Conservation (phyloP, 2,113 vertebrate genomes). For the Centropus unirufus region DNA sequence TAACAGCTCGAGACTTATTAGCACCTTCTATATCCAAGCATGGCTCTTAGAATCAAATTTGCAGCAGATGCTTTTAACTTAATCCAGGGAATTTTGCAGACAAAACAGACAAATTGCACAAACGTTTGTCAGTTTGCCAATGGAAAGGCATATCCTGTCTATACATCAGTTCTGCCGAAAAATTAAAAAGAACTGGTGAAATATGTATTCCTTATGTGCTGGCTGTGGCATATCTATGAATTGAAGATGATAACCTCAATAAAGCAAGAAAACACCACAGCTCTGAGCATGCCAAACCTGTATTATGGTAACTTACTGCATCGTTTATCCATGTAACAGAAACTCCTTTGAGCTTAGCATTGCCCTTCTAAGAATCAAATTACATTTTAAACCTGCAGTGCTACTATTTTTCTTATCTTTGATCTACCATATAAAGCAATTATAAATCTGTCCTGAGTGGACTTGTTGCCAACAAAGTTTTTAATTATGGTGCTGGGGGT, state of each 20-base stretch:
- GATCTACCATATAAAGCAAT: background rate
- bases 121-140: background rate
- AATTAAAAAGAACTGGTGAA: background rate
- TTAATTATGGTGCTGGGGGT: background rate
- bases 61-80: constrained; percentile 45
- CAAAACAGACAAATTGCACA: constrained; percentile 53
- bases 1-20: constrained; percentile 5
- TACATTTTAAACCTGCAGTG: background rate
- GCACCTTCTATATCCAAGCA: background rate
- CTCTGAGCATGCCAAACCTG: background rate
- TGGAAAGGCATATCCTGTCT: background rate
- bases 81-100: constrained; percentile 17
- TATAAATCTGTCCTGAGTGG: background rate
- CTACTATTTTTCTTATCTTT: constrained; percentile 37
- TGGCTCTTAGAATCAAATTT: constrained; percentile 12
- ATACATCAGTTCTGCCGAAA: background rate
- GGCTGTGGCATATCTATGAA: background rate
- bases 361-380: constrained; percentile 9
- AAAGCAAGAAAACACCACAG: background rate
- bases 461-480: constrained; percentile 10
- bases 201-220: background rate
- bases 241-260: background rate
- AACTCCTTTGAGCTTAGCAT: background rate
- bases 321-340: background rate
- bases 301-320: background rate